phyloP scores from a whole-genome alignment of 2,888 invertebrate genomes.

The Oscheius onirici region DNA sequence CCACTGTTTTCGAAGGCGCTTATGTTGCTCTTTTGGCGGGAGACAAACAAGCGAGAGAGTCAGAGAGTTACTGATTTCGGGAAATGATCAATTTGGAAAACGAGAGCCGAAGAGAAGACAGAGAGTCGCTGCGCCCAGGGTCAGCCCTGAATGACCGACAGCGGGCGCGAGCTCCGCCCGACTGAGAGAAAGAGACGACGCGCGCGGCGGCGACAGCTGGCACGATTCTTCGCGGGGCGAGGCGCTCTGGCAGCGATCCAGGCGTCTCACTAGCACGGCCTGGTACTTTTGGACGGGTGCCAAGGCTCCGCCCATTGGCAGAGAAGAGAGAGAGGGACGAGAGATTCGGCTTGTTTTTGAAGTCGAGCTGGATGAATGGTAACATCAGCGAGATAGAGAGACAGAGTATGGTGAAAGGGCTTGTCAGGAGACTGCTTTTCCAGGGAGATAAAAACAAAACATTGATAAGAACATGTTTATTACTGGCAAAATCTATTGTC shows the following conservation, averaged over 20 bases:
- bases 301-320: conserved; percentile 19
- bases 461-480: too few relatives aligned
- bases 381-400: neutral
- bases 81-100: neutral
- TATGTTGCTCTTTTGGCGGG: neutral
- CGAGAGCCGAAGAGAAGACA: neutral
- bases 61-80: neutral
- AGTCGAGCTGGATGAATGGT: neutral
- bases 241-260: neutral
- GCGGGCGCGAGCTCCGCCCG: neutral
- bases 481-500: too few relatives aligned
- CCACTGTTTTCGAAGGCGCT: neutral
- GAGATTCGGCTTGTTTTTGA: conserved; percentile 24
- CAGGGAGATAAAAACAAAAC: too few relatives aligned
- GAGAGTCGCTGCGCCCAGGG: neutral
- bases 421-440: too few relatives aligned
- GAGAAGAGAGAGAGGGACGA: conserved; percentile 20
- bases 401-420: neutral
- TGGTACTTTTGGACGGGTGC: conserved; percentile 18
- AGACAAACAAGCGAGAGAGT: neutral
- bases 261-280: conserved; percentile 28
- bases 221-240: neutral
- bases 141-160: neutral
- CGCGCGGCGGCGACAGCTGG: conserved; percentile 16
- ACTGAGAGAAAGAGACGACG: neutral